Evolutionary conservation across 2,888 invertebrate species (phyloP).

Genomic region (Oeneis ivallda): DNA sequence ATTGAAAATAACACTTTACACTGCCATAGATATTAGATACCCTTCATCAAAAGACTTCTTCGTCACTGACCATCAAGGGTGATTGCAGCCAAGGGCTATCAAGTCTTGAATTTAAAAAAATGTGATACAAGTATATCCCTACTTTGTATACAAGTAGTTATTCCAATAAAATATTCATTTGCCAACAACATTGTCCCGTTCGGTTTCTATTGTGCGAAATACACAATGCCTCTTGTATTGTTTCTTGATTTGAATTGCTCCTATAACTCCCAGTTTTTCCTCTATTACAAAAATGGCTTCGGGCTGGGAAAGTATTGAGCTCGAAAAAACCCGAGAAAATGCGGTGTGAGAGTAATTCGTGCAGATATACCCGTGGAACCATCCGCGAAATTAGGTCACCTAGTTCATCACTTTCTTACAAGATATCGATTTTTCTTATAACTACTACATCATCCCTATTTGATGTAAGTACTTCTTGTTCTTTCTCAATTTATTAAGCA

Average conservation of each 20-base stretch:
- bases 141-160: slow-evolving; percentile 8
- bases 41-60: too few species aligned
- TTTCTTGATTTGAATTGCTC: slow-evolving; percentile 17
- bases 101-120: too few species aligned
- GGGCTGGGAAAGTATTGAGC: slow-evolving; percentile 17
- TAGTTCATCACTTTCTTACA: slow-evolving; percentile 39
- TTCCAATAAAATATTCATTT: slow-evolving; percentile 19
- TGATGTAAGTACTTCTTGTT: too few species aligned
- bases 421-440: slow-evolving; percentile 39
- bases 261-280: slow-evolving; percentile 7
- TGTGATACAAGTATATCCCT: not conserved
- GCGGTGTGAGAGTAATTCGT: slow-evolving; percentile 19
- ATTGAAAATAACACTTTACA: too few species aligned
- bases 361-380: slow-evolving; percentile 9
- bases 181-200: slow-evolving; percentile 12
- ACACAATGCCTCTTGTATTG: slow-evolving; percentile 15
- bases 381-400: slow-evolving; percentile 37
- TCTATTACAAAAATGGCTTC: slow-evolving; percentile 23
- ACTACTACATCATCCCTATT: not conserved
- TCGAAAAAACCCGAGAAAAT: slow-evolving; percentile 19
- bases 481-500: too few species aligned
- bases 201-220: slow-evolving; percentile 17
- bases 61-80: too few species aligned
- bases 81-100: too few species aligned
- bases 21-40: too few species aligned